phyloP scores from a whole-genome alignment of 2,797 vertebrate genomes.

The Alectoris magna region DNA sequence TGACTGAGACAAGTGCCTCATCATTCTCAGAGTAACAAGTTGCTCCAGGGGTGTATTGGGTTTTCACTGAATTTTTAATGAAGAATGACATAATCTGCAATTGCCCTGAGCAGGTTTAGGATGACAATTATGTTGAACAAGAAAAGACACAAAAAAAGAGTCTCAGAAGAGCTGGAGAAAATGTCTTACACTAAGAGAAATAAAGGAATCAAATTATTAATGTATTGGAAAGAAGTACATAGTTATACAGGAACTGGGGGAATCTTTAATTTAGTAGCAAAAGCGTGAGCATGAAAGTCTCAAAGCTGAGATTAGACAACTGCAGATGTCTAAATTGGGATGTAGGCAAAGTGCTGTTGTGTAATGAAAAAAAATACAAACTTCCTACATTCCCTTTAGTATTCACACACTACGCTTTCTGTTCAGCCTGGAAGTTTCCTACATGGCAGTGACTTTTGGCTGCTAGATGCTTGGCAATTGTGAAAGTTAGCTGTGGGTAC shows the following conservation, averaged over 20 bases:
- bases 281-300: not conserved
- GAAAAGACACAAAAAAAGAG: not conserved
- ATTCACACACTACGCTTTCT: not conserved
- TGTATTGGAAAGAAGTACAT: not conserved
- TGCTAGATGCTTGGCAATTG: not conserved
- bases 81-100: not conserved
- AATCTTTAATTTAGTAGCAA: not conserved
- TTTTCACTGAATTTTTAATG: slow-evolving; percentile 19
- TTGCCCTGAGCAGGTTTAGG: not conserved
- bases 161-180: not conserved
- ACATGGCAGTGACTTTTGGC: not conserved
- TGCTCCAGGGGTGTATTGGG: not conserved
- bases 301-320: not conserved
- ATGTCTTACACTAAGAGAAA: not conserved
- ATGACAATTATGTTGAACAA: not conserved
- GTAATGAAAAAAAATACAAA: not conserved
- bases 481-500: not conserved
- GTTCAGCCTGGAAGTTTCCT: not conserved
- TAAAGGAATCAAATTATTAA: not conserved
- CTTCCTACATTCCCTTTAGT: not conserved
- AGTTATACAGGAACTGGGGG: not conserved
- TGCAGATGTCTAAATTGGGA: not conserved
- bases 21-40: not conserved
- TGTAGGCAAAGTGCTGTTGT: not conserved
- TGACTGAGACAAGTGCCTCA: not conserved